Evolutionary conservation across 2,797 vertebrate genomes (phyloP).

Genomic region (Fistularia commersonii): DNA sequence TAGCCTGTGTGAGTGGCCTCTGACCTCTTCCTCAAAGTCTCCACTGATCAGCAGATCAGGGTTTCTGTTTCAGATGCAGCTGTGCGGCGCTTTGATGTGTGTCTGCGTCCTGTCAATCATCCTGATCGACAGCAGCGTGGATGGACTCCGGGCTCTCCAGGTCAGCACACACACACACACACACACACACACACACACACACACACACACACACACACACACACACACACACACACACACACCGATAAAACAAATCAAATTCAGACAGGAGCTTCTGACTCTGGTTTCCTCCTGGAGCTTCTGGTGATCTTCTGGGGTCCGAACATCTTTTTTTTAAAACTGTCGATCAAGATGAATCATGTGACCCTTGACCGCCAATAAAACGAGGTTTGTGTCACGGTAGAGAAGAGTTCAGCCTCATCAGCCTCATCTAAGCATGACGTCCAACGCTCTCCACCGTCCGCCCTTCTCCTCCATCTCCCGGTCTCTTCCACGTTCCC

Average conservation of each 20-base stretch:
- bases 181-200: conserved; percentile 2
- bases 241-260: not conserved
- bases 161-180: conserved; percentile 53
- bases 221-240: not conserved
- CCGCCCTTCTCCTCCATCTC: too few species aligned
- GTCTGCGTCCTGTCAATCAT: conserved; percentile 69
- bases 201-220: not conserved
- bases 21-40: not conserved
- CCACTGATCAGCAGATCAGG: not conserved
- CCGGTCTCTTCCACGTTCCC: too few species aligned
- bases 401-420: too few species aligned
- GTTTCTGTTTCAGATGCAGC: conserved; percentile 79
- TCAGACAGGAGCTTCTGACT: not conserved
- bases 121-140: conserved; percentile 66
- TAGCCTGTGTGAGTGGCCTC: not conserved
- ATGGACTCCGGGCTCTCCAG: conserved; percentile 57
- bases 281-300: not conserved
- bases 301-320: not conserved
- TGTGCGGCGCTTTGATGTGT: conserved; percentile 57
- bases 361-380: too few species aligned
- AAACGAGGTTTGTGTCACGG: too few species aligned
- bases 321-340: not conserved
- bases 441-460: too few species aligned
- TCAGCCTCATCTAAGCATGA: too few species aligned
- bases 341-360: too few species aligned